Evolutionary conservation across 2,888 invertebrate genomes (phyloP).

Genomic region (Synanthedon andrenaeformis): DNA sequence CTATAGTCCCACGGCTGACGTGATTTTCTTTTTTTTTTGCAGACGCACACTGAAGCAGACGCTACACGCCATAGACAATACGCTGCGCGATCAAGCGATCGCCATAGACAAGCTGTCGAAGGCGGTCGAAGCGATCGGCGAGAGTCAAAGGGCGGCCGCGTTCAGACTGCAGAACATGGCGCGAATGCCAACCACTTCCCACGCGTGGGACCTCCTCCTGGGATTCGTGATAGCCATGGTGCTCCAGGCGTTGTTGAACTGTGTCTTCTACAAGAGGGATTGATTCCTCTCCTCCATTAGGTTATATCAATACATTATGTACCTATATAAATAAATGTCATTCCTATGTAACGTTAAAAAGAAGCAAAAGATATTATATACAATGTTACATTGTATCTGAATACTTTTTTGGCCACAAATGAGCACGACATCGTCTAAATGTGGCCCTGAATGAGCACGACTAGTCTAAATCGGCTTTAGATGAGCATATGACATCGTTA

Average conservation of each 20-base stretch:
- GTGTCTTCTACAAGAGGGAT: not conserved
- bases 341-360: too few species aligned
- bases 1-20: too few species aligned
- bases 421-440: too few species aligned
- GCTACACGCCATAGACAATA: slow-evolving; percentile 55
- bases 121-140: slow-evolving; percentile 31
- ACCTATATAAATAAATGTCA: too few species aligned
- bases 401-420: too few species aligned
- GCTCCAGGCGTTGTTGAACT: slow-evolving; percentile 23
- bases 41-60: slow-evolving; percentile 60
- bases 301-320: too few species aligned
- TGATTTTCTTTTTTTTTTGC: slow-evolving; percentile 10
- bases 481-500: too few species aligned
- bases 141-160: slow-evolving; percentile 19
- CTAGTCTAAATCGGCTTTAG: too few species aligned
- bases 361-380: too few species aligned
- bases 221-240: slow-evolving; percentile 52
- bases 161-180: slow-evolving; percentile 26
- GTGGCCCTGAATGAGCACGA: too few species aligned
- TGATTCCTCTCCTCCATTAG: too few species aligned
- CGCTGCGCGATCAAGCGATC: slow-evolving; percentile 60
- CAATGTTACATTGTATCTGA: too few species aligned
- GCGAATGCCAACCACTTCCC: slow-evolving; percentile 21
- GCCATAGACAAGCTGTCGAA: slow-evolving; percentile 50
- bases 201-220: slow-evolving; percentile 49